Conservation (phyloP, 2,113 vertebrate species). For the Tragelaphus scriptus region DNA sequence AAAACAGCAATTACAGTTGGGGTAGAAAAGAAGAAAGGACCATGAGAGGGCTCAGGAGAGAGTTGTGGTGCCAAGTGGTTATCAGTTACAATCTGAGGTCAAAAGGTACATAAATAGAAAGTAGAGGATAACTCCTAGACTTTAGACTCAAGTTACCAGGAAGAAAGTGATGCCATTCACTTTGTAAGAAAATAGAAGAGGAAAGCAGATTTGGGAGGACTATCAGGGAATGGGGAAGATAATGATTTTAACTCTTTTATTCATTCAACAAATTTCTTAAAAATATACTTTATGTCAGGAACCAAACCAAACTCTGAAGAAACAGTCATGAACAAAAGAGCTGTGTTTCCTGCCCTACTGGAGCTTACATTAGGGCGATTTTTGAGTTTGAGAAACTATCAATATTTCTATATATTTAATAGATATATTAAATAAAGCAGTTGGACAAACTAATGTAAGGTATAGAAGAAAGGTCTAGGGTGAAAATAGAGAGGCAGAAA, state of each 20-base stretch:
- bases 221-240: neutral
- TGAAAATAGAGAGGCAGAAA: neutral
- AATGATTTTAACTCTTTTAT: neutral
- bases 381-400: neutral
- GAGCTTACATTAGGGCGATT: neutral
- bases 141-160: neutral
- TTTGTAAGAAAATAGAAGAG: neutral
- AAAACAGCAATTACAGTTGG: neutral
- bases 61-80: rapidly evolving
- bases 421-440: neutral
- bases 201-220: neutral
- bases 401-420: neutral
- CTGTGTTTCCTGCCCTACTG: neutral
- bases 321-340: neutral
- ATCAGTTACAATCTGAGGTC: neutral
- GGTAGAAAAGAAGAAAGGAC: neutral
- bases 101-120: neutral
- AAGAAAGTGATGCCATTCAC: neutral
- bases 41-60: neutral
- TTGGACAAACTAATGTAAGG: neutral
- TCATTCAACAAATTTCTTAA: neutral
- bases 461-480: neutral
- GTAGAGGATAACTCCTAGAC: neutral
- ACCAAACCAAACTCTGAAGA: neutral
- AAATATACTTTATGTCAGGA: neutral